Evolutionary conservation across 2,888 invertebrate genomes (phyloP), one percentile per base, ranked within the genome.

Genomic region (Galeopsomyia nigrocyanea): DNA sequence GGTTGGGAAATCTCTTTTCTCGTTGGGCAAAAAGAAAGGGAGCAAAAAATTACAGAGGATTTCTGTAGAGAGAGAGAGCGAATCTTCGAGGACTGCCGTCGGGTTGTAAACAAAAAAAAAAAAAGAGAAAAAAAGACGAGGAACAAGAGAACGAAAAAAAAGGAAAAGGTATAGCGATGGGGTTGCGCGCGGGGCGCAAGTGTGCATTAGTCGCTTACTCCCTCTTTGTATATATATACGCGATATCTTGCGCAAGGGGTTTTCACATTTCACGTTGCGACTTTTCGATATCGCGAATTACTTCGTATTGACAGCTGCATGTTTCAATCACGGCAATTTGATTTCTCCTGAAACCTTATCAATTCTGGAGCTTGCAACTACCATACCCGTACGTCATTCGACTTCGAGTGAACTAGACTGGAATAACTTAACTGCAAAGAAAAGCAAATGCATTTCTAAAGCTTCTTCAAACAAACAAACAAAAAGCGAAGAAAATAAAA

Each of bases 31-130:
- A 53, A 50, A 21, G 53, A 49, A 53, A 47, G 56, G 21, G 68
- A 75, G 74, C 55, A 61, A 64, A 63, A 53, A 58, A 46, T 14
- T 16, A 22, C 26, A 17, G 60, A 31, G 62, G 55, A 56, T 56
- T 26, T 55, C 55, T 58, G 21, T 47, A 56, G 55, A 26, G 26
- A 56, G 55, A 26, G 26, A 68, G 56, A 68, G 68, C 49, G 62
- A 68, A 68, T 68, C 68, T 62, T 68, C 68, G 62, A 68, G 68
- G 68, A 68, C 61, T 68, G 62, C 26, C 19, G 68, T 26, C 17
- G 78, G 58, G 76, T 64, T 61, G 55, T 53, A 60, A 74, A 67
- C 65, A 58, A 65, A 69, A 62, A 71, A 50, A 50, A 61, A 49
- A 46, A 67, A 58, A 63, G 53, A 55, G 64, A 63, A 49, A 55